Evolutionary conservation across 2,797 vertebrate genomes (phyloP).

Genomic region (Darevskia mixta): DNA sequence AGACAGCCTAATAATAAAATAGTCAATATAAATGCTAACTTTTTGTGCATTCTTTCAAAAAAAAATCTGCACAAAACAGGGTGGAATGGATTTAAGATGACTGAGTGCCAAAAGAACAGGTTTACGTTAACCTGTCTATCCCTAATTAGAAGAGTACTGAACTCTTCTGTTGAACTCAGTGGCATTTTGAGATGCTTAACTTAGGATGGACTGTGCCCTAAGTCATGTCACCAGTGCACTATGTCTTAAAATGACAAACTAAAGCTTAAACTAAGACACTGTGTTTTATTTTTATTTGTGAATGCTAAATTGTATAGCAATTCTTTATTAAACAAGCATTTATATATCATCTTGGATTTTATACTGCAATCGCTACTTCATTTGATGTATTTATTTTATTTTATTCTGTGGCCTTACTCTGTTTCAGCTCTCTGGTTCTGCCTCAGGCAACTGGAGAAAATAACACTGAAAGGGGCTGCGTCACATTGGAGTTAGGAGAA

Average conservation of each 20-base stretch:
- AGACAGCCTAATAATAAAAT: too few species aligned
- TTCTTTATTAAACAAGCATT: background rate
- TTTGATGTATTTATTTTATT: background rate
- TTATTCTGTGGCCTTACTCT: too few species aligned
- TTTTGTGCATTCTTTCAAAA: too few species aligned
- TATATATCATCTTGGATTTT: background rate
- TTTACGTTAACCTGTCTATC: too few species aligned
- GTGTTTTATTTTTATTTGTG: background rate
- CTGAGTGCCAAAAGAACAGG: too few species aligned
- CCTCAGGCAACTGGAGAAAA: constrained; percentile 46
- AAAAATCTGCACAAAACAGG: too few species aligned
- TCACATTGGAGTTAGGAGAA: constrained; percentile 48
- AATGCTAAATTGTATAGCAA: background rate
- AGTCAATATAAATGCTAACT: too few species aligned
- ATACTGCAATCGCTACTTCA: constrained; percentile 15
- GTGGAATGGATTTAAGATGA: too few species aligned
- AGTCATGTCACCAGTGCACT: too few species aligned
- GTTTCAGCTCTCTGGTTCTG: constrained; percentile 53
- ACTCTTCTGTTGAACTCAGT: background rate
- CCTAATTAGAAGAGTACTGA: too few species aligned
- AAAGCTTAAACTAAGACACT: background rate
- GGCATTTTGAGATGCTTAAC: background rate
- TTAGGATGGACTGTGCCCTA: background rate
- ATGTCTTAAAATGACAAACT: background rate
- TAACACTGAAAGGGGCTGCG: constrained; percentile 30